Evolutionary conservation across 2,888 invertebrate species (phyloP), one percentile per base, ranked within the genome.

Genomic region (Poecilus cupreus): DNA sequence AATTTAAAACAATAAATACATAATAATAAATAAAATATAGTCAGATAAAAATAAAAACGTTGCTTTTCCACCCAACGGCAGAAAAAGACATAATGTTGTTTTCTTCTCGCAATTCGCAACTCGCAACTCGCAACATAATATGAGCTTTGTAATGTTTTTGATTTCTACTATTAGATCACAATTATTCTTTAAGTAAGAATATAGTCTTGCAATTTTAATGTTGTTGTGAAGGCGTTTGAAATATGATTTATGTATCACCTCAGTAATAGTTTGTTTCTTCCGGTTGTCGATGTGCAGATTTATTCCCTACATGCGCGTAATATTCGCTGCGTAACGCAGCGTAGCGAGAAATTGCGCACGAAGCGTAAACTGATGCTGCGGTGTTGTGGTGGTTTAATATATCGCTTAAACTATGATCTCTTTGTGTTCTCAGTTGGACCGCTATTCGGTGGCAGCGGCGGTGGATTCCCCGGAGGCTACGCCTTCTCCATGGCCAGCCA

Each of bases 401-500:
- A 70, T 70, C 70, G 39, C 39, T 39, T 70, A 70, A 70, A 37
- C 70, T 70, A 75, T 75, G 20, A 75, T 78, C 78, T 78, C 78
- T 78, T 78, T 78, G 78, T 78, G 77, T 77, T 89, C 88, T 83
- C 88, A 89, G 89, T 89, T 87, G 89, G 89, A 83, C 88, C 89
- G 82, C 86, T 89, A 83, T 89, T 89, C 82, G 88, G 89, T 81
- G 88, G 87, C 82, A 86, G 87, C 83, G 88, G 87, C 82, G 88
- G 87, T 82, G 86, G 88, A 46, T 89, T 89, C 84, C 88, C 88
- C 60, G 87, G 75, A 85, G 88, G 89, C 79, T 89, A 89, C 85
- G 86, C 88, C 57, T 89, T 89, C 85, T 88, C 88, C 68, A 87
- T 89, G 83, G 88, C 89, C 75, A 88, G 88, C 49, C 86, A 78